These are phyloP conservation scores for Notamacropus eugenii DNA, from an alignment of 2,797 vertebrate species.

Conservation along the genomic window DNA sequence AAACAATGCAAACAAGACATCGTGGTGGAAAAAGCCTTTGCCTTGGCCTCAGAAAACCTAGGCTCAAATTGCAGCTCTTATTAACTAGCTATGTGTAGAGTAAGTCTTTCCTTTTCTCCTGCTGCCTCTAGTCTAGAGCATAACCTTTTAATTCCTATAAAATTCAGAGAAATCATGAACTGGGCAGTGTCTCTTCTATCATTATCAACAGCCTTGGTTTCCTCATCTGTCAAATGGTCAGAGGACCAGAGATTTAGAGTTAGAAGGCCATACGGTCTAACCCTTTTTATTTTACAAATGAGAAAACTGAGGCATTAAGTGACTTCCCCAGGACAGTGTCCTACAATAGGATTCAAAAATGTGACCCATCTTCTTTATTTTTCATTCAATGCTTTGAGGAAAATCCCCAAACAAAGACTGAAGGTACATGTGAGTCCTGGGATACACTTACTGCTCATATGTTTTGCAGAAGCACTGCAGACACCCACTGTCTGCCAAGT, in stretches of 20 bases:
- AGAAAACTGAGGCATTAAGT: neutral
- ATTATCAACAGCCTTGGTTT: neutral
- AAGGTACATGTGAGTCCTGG: neutral
- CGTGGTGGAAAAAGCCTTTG: neutral
- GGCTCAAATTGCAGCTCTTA: neutral
- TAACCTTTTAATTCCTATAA: neutral
- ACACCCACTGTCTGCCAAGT: neutral
- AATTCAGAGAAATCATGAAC: neutral
- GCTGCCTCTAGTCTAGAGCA: neutral
- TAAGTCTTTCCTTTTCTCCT: neutral
- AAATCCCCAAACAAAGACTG: neutral
- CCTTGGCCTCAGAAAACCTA: neutral
- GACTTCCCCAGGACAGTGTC: neutral
- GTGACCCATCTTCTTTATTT: neutral
- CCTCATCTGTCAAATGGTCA: neutral
- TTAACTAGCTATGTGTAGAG: neutral
- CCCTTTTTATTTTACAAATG: neutral
- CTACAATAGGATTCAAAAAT: neutral
- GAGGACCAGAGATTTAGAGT: neutral
- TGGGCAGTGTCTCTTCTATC: neutral
- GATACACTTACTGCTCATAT: neutral
- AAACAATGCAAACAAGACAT: neutral
- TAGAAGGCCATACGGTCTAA: neutral
- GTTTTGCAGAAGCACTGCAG: neutral
- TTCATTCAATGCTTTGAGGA: neutral